These are phyloP conservation scores for Hexactinellida sp. DNA, from an alignment of 37 sponge, comb jelly and placozoan genomes.

Conservation along the genomic window DNA sequence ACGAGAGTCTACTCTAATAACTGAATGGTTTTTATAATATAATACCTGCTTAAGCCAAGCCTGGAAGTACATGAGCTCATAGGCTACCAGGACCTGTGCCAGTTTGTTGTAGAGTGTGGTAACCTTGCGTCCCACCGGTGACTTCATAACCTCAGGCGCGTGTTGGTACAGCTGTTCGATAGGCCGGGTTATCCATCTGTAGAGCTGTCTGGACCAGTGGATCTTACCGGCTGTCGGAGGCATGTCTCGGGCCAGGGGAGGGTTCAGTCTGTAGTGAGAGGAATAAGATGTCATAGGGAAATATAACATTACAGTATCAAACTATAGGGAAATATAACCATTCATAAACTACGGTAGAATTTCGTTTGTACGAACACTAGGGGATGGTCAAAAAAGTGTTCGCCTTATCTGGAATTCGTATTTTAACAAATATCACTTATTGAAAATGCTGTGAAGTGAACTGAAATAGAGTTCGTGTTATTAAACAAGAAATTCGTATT, in stretches of 20 bases:
- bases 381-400: neutral
- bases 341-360: no score
- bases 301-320: neutral
- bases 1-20: neutral
- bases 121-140: constrained; percentile 32
- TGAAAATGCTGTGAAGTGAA: neutral
- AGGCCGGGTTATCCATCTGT: constrained; percentile 52
- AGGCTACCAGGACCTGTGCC: constrained; percentile 68
- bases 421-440: neutral
- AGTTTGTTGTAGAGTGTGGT: constrained; percentile 67
- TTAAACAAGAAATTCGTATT: no score
- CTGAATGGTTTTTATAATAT: neutral
- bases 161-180: constrained; percentile 48
- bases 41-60: constrained; percentile 54
- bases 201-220: constrained; percentile 58
- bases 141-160: constrained; percentile 28
- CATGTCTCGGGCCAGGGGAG: constrained; percentile 61
- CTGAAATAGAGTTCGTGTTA: no score
- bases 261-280: constrained; percentile 34
- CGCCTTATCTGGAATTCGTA: neutral
- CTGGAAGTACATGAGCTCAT: constrained; percentile 74
- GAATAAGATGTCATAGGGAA: neutral
- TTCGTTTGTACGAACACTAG: no score
- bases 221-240: constrained; percentile 73
- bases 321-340: neutral